Conservation (phyloP, 2,797 vertebrate genomes). For the Gambusia yucatana region DNA sequence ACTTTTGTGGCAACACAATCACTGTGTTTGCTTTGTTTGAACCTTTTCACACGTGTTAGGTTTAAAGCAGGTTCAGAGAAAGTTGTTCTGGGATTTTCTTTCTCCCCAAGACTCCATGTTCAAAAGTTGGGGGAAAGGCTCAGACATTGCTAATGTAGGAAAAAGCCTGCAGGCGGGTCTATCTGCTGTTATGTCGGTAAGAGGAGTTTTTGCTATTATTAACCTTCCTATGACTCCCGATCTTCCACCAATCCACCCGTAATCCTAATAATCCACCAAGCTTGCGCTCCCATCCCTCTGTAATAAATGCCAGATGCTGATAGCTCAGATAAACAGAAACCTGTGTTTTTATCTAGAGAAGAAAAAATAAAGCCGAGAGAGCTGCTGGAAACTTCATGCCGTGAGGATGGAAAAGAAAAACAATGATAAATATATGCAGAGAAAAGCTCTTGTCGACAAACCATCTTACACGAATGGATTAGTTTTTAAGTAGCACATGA, state of each 20-base stretch:
- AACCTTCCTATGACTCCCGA: slow-evolving; percentile 69
- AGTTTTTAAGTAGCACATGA: slow-evolving; percentile 20
- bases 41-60: slow-evolving; percentile 17
- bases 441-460: slow-evolving; percentile 51
- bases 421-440: slow-evolving; percentile 49
- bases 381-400: slow-evolving; percentile 69
- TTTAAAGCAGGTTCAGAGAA: slow-evolving; percentile 42
- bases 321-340: slow-evolving; percentile 77
- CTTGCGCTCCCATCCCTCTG: slow-evolving; percentile 67
- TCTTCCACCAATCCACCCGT: slow-evolving; percentile 69
- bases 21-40: neutral
- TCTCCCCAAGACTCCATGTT: slow-evolving; percentile 52
- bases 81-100: slow-evolving; percentile 44
- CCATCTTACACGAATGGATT: slow-evolving; percentile 15
- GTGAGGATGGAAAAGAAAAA: slow-evolving; percentile 76
- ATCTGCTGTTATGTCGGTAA: slow-evolving; percentile 53
- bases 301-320: slow-evolving; percentile 82
- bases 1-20: neutral
- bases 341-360: slow-evolving; percentile 75
- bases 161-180: slow-evolving; percentile 57
- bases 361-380: slow-evolving; percentile 76
- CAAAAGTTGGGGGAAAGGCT: slow-evolving; percentile 40
- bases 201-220: slow-evolving; percentile 74
- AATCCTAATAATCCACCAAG: slow-evolving; percentile 81
- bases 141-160: slow-evolving; percentile 56